A percentile compares a stretch with the other conserved stretches of the same genome.
These are phyloP conservation scores for Chymomyza costata DNA, from an alignment of 1,140 invertebrate genomes.

Conservation along the genomic window DNA sequence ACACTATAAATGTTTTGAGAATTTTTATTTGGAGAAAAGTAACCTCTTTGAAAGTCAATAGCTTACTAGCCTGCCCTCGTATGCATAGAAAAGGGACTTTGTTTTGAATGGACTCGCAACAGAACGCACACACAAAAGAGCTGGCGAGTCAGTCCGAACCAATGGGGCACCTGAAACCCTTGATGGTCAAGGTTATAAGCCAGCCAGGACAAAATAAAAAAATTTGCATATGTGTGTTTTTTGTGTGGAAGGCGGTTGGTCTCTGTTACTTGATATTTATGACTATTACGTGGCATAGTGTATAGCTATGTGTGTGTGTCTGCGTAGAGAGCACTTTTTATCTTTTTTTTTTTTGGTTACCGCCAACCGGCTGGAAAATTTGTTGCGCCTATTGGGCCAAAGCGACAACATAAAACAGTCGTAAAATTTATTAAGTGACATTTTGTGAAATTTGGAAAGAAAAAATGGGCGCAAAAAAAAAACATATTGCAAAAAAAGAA, in stretches of 20 bases:
- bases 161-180: too few species aligned
- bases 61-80: too few species aligned
- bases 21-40: too few species aligned
- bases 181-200: too few species aligned
- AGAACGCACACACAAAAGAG: too few species aligned
- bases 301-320: conserved; percentile 37
- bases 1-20: too few species aligned
- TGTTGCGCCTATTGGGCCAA: conserved; percentile 43
- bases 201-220: neutral
- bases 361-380: conserved; percentile 4
- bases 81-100: too few species aligned
- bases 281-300: conserved; percentile 64
- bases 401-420: conserved; percentile 72
- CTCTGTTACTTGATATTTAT: conserved; percentile 61
- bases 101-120: too few species aligned
- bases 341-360: conserved; percentile 10
- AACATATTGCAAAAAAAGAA: conserved; percentile 35
- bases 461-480: conserved; percentile 1
- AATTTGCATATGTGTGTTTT: conserved; percentile 24
- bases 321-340: conserved; percentile 13
- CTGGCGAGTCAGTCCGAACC: neutral
- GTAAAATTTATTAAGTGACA: conserved; percentile 73
- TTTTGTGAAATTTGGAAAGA: conserved; percentile 32
- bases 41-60: too few species aligned
- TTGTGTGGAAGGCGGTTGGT: too few species aligned